Base-by-base conservation (phyloP, 2,797 vertebrate genomes). In the Adrianichthys oophorus region DNA sequence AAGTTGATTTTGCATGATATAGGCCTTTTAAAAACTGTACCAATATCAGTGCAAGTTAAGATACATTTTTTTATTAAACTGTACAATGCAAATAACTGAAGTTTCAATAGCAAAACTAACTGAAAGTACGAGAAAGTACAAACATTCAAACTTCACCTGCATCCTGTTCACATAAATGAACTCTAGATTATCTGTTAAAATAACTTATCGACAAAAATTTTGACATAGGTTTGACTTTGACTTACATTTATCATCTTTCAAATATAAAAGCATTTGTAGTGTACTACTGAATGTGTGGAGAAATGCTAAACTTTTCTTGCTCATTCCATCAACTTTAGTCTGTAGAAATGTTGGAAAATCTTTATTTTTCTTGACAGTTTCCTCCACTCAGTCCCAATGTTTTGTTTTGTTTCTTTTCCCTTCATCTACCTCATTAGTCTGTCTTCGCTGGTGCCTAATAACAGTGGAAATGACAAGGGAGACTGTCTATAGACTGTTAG, bases 391-490 rank as follows among this genome's bases (percentile, higher is more conserved):
- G 48, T 68, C 79, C 61, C 63, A 46, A 18, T 41, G 18, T 61
- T 68, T 80, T 54, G 64, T 32, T 50, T 56, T 75, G 54, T 63
- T 66, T 63, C 41, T 41, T 56, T 46, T 29, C 52, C 60, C 19
- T 26, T 67, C 56, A 23, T 55, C 47, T 76, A 24, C 68, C 48
- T 51, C 51, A 59, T 44, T 16, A 52, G 46, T 67, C 59, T 42
- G 26, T 71, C 57, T 75, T 62, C 65, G 65, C 57, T 49, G 43
- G 56, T 62, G 56, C 74, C 74, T 58, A 70, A 59, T 67, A 67
- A 76, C 68, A 72, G 48, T 43, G 64, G 72, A 78, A 83, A 84
- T 79, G 75, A 77, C 72, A 84, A 79, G 65, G 76, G 78, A 83
- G 78, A 87, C 74, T 45, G 75, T 80, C 71, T 56, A 19, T 50